These are phyloP conservation scores for Branchellion lobata DNA, from an alignment of 2,888 invertebrate species.

Conservation along the genomic window DNA sequence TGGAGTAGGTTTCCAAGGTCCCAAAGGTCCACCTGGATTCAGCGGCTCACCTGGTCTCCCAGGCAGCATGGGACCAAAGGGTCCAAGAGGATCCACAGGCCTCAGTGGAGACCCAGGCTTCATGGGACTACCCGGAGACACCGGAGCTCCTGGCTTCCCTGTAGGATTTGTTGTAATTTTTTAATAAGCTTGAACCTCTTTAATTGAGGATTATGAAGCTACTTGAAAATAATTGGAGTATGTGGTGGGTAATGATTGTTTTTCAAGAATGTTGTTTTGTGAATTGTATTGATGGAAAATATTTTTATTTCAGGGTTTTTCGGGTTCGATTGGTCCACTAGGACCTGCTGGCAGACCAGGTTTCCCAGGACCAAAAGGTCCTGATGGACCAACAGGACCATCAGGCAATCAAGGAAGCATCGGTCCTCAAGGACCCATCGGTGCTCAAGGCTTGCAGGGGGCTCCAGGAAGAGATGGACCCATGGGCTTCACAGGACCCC, in stretches of 20 bases:
- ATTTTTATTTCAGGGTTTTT: too few species aligned
- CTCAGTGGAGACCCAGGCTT: background rate
- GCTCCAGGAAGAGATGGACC: slow-evolving; percentile 30
- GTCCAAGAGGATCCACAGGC: slow-evolving; percentile 25
- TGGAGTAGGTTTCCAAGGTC: slow-evolving; percentile 43
- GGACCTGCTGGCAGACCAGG: slow-evolving; percentile 41
- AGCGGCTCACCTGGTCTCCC: slow-evolving; percentile 27
- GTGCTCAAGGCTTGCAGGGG: slow-evolving; percentile 46
- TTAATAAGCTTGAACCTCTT: too few species aligned
- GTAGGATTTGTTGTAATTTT: too few species aligned
- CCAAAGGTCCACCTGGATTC: slow-evolving; percentile 24
- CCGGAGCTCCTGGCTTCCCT: background rate
- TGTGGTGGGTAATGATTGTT: too few species aligned
- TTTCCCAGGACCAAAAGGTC: slow-evolving; percentile 40
- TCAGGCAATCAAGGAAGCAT: slow-evolving; percentile 46
- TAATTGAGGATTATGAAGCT: too few species aligned
- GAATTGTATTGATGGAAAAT: too few species aligned
- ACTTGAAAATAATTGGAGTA: too few species aligned
- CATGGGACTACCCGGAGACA: slow-evolving; percentile 15
- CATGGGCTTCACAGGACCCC: slow-evolving; percentile 38
- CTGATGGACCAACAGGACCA: slow-evolving; percentile 44
- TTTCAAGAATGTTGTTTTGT: too few species aligned
- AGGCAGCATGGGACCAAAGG: background rate
- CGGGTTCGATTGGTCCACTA: slow-evolving; percentile 26
- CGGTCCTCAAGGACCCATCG: slow-evolving; percentile 34